A percentile compares a stretch with the other conserved stretches of the same genome.
These are phyloP conservation scores for Gryllus bimaculatus DNA, from an alignment of 1,140 invertebrate genomes.

Conservation along the genomic window DNA sequence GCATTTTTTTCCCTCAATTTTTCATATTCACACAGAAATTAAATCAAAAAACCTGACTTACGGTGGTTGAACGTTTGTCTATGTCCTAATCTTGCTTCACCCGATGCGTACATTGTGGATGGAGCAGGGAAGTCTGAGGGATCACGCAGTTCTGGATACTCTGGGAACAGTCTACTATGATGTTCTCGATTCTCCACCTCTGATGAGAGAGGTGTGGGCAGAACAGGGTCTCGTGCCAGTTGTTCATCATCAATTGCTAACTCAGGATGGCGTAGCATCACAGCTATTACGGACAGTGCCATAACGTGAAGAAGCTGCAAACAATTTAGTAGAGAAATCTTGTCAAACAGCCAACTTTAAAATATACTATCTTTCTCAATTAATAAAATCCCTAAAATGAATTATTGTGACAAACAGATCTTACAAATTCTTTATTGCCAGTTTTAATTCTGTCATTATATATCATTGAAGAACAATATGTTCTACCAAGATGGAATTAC, in stretches of 20 bases:
- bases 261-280: slow-evolving; percentile 60
- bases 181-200: slow-evolving; percentile 40
- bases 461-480: too few relatives aligned
- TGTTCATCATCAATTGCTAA: slow-evolving; percentile 43
- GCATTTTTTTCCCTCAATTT: too few relatives aligned
- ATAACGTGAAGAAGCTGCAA: slow-evolving; percentile 58
- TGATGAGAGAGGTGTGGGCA: slow-evolving; percentile 57
- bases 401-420: too few relatives aligned
- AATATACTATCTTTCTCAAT: too few relatives aligned
- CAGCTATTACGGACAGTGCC: slow-evolving; percentile 55
- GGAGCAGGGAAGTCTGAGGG: slow-evolving; percentile 18
- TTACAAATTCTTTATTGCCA: too few relatives aligned
- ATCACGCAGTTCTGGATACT: background rate
- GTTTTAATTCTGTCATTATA: too few relatives aligned
- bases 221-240: slow-evolving; percentile 30
- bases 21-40: background rate
- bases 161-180: background rate
- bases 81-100: slow-evolving; percentile 32
- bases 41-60: slow-evolving; percentile 32
- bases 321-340: background rate
- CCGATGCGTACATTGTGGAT: slow-evolving; percentile 35
- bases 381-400: too few relatives aligned
- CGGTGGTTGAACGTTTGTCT: slow-evolving; percentile 45
- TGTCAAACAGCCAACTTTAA: too few relatives aligned
- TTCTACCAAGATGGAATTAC: too few relatives aligned